A percentile compares a stretch with the other conserved stretches of the same genome.
phyloP scores from a whole-genome alignment of 2,113 vertebrate species.

The Poecilia latipinna region DNA sequence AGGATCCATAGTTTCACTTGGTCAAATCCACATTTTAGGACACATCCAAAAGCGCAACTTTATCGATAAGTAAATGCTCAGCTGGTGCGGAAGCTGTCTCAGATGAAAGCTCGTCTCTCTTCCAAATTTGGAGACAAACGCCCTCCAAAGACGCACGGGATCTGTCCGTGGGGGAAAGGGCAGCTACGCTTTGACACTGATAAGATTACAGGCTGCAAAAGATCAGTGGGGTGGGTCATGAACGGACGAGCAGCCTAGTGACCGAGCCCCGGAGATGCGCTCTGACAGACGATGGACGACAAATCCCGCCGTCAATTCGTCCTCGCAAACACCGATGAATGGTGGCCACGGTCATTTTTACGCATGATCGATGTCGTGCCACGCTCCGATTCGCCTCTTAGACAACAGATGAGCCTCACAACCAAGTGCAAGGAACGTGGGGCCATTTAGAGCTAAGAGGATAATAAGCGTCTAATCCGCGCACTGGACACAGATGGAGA shows the following conservation, averaged over 20 bases:
- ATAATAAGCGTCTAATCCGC: constrained; percentile 83
- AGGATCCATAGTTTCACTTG: constrained; percentile 78
- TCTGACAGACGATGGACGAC: constrained; percentile 13
- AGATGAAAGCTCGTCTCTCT: constrained; percentile 1
- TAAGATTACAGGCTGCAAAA: constrained; percentile 76
- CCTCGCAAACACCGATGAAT: constrained; percentile 10
- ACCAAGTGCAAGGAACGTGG: constrained; percentile 57
- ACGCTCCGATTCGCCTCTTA: constrained; percentile 33
- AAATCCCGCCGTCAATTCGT: constrained; percentile 31
- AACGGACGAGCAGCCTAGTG: constrained; percentile 19
- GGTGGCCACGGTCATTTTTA: constrained; percentile 32
- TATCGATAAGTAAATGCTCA: not conserved
- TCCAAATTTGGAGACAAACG: constrained; percentile 20
- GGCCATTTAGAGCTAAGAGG: constrained; percentile 83
- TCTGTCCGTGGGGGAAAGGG: constrained; percentile 42
- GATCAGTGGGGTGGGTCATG: constrained; percentile 69
- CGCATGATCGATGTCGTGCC: constrained; percentile 34
- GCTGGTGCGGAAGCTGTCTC: constrained; percentile 24
- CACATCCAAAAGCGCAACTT: constrained; percentile 18
- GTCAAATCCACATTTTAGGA: constrained; percentile 66
- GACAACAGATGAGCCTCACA: constrained; percentile 41
- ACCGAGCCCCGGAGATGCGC: constrained; percentile 21
- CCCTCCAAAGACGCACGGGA: constrained; percentile 37
- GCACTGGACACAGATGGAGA: constrained; percentile 79
- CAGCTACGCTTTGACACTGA: constrained; percentile 69